Evolutionary conservation across 2,113 vertebrate species (phyloP).

Genomic region (Thunnus thynnus): DNA sequence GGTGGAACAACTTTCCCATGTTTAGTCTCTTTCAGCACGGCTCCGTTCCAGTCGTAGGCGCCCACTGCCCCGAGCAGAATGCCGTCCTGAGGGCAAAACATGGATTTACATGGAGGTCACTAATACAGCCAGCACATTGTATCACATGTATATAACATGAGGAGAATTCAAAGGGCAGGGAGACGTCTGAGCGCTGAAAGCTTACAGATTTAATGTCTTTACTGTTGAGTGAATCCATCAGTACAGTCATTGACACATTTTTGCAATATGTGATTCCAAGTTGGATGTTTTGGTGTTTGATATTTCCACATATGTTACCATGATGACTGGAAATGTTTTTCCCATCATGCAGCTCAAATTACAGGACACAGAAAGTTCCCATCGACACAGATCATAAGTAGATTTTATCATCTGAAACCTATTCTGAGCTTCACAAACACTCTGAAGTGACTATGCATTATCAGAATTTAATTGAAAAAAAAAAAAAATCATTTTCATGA

Average conservation of each 20-base stretch:
- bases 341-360: slow-evolving; percentile 2
- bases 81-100: slow-evolving; percentile 86
- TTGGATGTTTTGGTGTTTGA: neutral
- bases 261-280: no score
- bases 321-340: neutral
- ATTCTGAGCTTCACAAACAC: no score
- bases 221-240: no score
- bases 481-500: no score
- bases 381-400: neutral
- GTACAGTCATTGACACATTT: no score
- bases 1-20: slow-evolving; percentile 90
- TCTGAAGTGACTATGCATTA: no score
- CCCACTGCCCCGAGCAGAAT: slow-evolving; percentile 94
- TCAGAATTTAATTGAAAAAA: no score
- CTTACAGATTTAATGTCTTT: no score
- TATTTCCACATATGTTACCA: neutral
- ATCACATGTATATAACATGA: no score
- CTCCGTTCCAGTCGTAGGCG: slow-evolving; percentile 96
- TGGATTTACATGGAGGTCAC: neutral
- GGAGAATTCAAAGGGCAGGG: no score
- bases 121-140: no score
- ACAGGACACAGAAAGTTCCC: neutral
- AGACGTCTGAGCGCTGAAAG: no score
- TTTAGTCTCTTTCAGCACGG: slow-evolving; percentile 93
- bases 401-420: neutral